Conservation (phyloP, 1,140 invertebrate species). For the Eubasilissa regina region DNA sequence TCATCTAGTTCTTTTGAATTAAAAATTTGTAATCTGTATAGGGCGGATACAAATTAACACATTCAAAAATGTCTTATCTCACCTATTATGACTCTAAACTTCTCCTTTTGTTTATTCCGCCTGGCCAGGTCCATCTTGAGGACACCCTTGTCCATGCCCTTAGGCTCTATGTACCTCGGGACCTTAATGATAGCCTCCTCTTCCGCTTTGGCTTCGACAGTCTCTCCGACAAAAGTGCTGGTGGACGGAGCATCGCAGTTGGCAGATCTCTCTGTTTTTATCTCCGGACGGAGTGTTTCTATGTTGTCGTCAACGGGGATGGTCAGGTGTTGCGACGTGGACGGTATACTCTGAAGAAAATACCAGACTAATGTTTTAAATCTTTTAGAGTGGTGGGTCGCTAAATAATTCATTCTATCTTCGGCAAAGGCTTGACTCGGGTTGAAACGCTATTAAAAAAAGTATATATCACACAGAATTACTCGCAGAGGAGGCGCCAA, state of each 20-base stretch:
- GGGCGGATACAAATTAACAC: background rate
- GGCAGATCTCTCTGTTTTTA: constrained; percentile 24
- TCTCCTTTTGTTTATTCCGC: constrained; percentile 68
- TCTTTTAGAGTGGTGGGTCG: too few relatives aligned
- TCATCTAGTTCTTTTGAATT: too few relatives aligned
- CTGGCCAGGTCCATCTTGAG: constrained; percentile 65
- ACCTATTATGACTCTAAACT: constrained; percentile 70
- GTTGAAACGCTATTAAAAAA: too few relatives aligned
- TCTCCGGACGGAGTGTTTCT: constrained; percentile 36
- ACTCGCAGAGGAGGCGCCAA: too few relatives aligned
- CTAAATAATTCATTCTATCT: too few relatives aligned
- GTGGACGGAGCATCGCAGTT: background rate
- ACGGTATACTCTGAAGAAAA: constrained; percentile 2
- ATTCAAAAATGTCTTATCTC: constrained; percentile 34
- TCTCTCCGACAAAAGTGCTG: constrained; percentile 40
- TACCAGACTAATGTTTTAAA: background rate
- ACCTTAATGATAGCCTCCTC: constrained; percentile 61
- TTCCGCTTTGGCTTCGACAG: constrained; percentile 52
- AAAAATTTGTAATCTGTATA: background rate
- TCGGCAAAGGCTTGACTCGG: too few relatives aligned
- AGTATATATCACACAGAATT: too few relatives aligned
- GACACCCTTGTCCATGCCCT: constrained; percentile 62
- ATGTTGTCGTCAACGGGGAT: constrained; percentile 40
- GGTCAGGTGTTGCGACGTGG: constrained; percentile 36
- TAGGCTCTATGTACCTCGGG: constrained; percentile 65